Base-by-base conservation (phyloP, 2,888 invertebrate species). In the Actias luna region DNA sequence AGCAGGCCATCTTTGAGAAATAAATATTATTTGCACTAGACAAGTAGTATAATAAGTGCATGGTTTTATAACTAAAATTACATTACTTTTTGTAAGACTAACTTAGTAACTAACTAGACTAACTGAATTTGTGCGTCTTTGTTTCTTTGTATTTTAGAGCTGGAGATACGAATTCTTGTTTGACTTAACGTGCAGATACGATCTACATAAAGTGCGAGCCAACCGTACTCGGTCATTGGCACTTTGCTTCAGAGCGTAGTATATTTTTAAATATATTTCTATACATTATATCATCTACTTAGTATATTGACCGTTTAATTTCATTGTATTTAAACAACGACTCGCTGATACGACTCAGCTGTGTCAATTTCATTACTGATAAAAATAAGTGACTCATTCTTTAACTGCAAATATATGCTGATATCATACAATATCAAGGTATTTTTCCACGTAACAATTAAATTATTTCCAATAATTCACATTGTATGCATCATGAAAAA, bases 381-480 rank as follows among this genome's bases (percentile, higher is more conserved):
- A 52, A 22, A 22, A 22, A 52, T 14, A 52, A 14, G 27, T 52
- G 50, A 52, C 25, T 52, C 50, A 52, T 52, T 52, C n/a, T 52
- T 52, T 52, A 14, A 36, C n/a, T 42, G 42, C 4, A 58, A 36
- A 58, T 14, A 58, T 39, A 59, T 25, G 33, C 18, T 60, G 52
- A 57, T 66, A 60, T 61, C 50, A 36, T 46, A 42, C 39, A 46
- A 31, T 29, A 55, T 50, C 12, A 35, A 63, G n/a, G 62, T 63
- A 59, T 59, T 55, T 36, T 65, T 46, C 60, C 27, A 52, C 27
- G 1, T 22, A 22, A 7, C 50, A 52, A n/a, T 42, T 16, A 42
- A 42, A 42, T 52, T 22, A 52, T 7, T 52, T 52, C 22, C 5
- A 14, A 27, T 8, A 52, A 52, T 52, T 22, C 2, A 22, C 50